These are phyloP conservation scores for Myiozetetes cayanensis DNA, from an alignment of 2,113 vertebrate genomes.

Conservation along the genomic window DNA sequence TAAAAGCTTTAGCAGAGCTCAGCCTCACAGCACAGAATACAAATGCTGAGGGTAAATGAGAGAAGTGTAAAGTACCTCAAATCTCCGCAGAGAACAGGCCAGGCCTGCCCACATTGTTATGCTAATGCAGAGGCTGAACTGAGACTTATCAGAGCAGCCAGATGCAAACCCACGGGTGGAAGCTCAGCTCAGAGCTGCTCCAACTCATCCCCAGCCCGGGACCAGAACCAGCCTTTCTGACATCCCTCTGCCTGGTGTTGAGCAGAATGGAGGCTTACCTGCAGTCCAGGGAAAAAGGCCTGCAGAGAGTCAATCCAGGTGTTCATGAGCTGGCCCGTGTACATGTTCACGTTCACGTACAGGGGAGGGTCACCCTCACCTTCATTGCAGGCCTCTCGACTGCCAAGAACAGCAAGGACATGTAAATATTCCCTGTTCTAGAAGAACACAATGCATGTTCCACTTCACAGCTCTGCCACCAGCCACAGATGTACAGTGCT, in stretches of 20 bases:
- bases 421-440: background rate
- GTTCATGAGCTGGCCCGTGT: constrained; percentile 96
- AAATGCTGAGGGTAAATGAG: background rate
- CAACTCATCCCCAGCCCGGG: background rate
- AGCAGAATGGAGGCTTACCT: constrained; percentile 70
- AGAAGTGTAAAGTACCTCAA: background rate
- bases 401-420: constrained; percentile 16
- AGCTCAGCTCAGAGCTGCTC: background rate
- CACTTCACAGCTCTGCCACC: background rate
- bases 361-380: constrained; percentile 96
- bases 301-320: constrained; percentile 99
- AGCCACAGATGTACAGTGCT: fast-evolving
- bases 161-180: background rate
- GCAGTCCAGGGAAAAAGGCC: constrained; percentile 97
- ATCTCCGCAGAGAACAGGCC: background rate
- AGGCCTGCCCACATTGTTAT: background rate
- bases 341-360: constrained; percentile 98
- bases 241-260: fast-evolving
- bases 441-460: fast-evolving
- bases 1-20: background rate
- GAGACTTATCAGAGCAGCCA: background rate
- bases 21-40: background rate
- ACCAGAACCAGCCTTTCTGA: background rate
- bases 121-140: background rate
- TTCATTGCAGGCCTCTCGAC: constrained; percentile 93